A percentile compares a stretch with the other conserved stretches of the same genome.
Evolutionary conservation across 2,888 invertebrate species (phyloP).

Genomic region (Erebia epiphron): DNA sequence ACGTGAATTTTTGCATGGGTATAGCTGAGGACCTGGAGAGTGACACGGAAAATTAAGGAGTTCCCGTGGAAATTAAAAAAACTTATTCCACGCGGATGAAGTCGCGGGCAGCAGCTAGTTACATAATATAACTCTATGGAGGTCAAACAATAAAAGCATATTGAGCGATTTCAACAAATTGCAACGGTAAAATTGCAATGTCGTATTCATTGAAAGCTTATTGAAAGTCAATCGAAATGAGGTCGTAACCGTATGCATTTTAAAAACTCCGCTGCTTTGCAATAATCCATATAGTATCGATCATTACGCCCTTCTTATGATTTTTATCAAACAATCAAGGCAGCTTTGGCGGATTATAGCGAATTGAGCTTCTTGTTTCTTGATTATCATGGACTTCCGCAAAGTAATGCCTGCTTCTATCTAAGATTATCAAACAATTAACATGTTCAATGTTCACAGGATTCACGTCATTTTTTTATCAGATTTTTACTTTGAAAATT

Average conservation of each 20-base stretch:
- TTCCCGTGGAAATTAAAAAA: too few relatives aligned
- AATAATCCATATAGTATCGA: not conserved
- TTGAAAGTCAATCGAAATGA: slow-evolving; percentile 4
- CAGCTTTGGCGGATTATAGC: too few relatives aligned
- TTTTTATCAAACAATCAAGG: not conserved
- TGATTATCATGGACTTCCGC: too few relatives aligned
- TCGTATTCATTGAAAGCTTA: slow-evolving; percentile 9
- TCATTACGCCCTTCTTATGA: not conserved
- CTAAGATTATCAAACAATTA: too few relatives aligned
- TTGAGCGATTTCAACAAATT: not conserved
- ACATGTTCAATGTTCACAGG: not conserved
- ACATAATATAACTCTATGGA: not conserved
- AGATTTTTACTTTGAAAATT: too few relatives aligned
- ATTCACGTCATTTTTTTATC: not conserved
- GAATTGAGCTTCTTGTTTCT: too few relatives aligned
- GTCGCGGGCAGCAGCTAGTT: too few relatives aligned
- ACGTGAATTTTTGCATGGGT: too few relatives aligned
- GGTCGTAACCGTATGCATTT: slow-evolving; percentile 19
- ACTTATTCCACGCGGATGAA: too few relatives aligned
- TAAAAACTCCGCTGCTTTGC: slow-evolving; percentile 14
- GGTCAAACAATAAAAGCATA: not conserved
- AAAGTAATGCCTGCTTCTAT: too few relatives aligned
- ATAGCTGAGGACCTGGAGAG: too few relatives aligned
- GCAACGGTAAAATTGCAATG: slow-evolving; percentile 13
- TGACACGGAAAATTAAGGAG: too few relatives aligned